Percentiles rank a stretch among this genome's conserved stretches.
phyloP scores from a whole-genome alignment of 2,888 invertebrate genomes.

The Caenorhabditis sulstoni region DNA sequence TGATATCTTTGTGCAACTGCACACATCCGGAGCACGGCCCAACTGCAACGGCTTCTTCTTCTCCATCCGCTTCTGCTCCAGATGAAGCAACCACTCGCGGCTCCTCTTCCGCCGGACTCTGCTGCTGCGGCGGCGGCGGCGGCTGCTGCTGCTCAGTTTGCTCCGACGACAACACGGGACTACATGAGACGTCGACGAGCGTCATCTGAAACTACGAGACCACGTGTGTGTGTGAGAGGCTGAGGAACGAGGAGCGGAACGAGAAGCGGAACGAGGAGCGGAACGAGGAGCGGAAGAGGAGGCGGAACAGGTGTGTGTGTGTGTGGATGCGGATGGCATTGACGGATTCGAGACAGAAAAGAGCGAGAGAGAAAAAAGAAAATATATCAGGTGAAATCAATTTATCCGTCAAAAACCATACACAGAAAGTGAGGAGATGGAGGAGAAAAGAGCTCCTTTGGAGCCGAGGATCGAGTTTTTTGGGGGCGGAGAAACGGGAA shows the following conservation, averaged over 20 bases:
- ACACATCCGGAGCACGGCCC: constrained; percentile 61
- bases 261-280: constrained; percentile 9
- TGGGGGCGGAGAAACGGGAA: not conserved
- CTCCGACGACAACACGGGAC: constrained; percentile 24
- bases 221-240: constrained; percentile 29
- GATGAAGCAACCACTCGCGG: not conserved
- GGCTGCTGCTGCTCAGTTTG: not conserved
- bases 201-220: constrained; percentile 58
- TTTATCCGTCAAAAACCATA: constrained; percentile 52
- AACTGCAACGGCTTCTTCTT: not conserved
- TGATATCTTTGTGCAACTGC: constrained; percentile 65
- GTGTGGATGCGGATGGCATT: constrained; percentile 4
- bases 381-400: constrained; percentile 10
- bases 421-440: constrained; percentile 1
- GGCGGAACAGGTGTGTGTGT: not conserved
- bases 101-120: constrained; percentile 6
- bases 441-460: not conserved
- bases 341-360: not conserved
- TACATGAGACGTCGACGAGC: constrained; percentile 30
- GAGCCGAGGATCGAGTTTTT: not conserved
- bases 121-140: not conserved
- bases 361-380: not conserved
- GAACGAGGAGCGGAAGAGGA: not conserved
- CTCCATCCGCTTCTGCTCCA: no score
- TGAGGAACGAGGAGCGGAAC: not conserved